phyloP scores from a whole-genome alignment of 1,140 invertebrate species.

The Drosophila nannoptera region DNA sequence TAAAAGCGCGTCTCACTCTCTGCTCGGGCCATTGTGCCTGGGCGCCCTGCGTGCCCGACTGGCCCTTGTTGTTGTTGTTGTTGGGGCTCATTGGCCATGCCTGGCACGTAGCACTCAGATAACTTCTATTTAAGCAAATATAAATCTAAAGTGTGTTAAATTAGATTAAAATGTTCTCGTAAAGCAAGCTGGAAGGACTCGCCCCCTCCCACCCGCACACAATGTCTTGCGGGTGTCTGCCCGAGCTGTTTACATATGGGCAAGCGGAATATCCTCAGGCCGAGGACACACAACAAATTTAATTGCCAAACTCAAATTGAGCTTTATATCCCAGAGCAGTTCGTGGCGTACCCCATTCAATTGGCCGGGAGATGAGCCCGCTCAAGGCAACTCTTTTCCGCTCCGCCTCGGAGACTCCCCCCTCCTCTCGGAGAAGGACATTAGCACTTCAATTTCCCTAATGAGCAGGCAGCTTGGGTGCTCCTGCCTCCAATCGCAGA shows the following conservation, averaged over 20 bases:
- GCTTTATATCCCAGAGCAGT: neutral
- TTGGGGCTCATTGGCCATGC: slow-evolving; percentile 52
- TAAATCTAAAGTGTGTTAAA: slow-evolving; percentile 77
- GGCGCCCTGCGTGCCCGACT: neutral
- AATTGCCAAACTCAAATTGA: neutral
- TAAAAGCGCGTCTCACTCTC: slow-evolving; percentile 49
- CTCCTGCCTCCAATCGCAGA: slow-evolving; percentile 9
- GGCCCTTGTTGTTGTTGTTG: slow-evolving; percentile 16
- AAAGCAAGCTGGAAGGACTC: slow-evolving; percentile 44
- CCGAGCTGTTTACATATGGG: slow-evolving; percentile 31
- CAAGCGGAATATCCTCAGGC: neutral
- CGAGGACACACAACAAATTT: slow-evolving; percentile 13
- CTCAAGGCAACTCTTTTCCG: too few relatives aligned
- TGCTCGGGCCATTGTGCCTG: slow-evolving; percentile 33
- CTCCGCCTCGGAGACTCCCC: slow-evolving; percentile 1
- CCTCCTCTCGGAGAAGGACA: neutral
- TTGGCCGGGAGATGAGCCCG: too few relatives aligned
- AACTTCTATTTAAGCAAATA: slow-evolving; percentile 77
- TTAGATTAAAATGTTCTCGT: slow-evolving; percentile 77
- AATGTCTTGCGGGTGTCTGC: slow-evolving; percentile 29
- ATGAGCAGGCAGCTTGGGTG: slow-evolving; percentile 60
- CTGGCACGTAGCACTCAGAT: slow-evolving; percentile 67
- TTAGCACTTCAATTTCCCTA: slow-evolving; percentile 62
- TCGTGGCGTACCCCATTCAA: too few relatives aligned
- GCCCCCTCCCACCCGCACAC: neutral